phyloP scores from a whole-genome alignment of 2,113 vertebrate genomes.

The cat (Felis catus) region F.catus_Fca126_mat1.0 CM031417.1:145947001-145947500 shows the following conservation, averaged over 20 bases:
- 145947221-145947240: background rate
- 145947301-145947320: background rate
- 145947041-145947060: background rate
- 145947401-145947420: background rate
- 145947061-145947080: fast-evolving
- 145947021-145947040: fast-evolving
- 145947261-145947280: too few relatives aligned
- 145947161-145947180: background rate
- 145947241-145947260: background rate
- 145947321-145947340: too few relatives aligned
- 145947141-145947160: background rate
- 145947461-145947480: fast-evolving
- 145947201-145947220: too few relatives aligned
- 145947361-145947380: too few relatives aligned
- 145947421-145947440: fast-evolving
- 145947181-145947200: fast-evolving
- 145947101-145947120: fast-evolving
- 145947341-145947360: background rate
- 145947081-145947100: fast-evolving
- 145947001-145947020: fast-evolving
- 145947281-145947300: background rate
- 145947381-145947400: background rate
- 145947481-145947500: background rate
- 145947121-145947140: too few relatives aligned
- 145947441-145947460: too few relatives aligned